A percentile compares a stretch with the other conserved stretches of the same genome.
Evolutionary conservation across 1,140 invertebrate species (phyloP).

Genomic region (Onthophagus taurus): DNA sequence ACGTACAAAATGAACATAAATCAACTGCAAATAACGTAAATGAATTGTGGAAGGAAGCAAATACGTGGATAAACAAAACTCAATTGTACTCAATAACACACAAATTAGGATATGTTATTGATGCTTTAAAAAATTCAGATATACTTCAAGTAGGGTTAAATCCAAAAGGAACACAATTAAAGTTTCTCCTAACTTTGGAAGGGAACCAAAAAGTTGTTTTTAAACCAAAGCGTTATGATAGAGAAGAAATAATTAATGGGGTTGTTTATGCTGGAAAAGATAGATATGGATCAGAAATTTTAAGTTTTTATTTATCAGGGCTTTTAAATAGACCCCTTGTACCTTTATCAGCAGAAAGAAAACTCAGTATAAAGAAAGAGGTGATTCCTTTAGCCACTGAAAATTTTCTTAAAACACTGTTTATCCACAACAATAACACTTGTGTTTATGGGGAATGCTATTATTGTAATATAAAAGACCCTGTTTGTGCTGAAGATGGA

Average conservation of each 20-base stretch:
- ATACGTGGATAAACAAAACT: conserved; percentile 24
- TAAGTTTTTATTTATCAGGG: conserved; percentile 81
- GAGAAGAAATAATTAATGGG: conserved; percentile 65
- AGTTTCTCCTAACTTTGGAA: conserved; percentile 67
- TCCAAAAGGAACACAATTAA: conserved; percentile 80
- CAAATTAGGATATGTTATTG: conserved; percentile 56
- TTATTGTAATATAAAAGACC: conserved; percentile 74
- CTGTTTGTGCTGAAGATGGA: conserved; percentile 65
- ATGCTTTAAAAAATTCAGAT: conserved; percentile 55
- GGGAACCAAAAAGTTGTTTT: conserved; percentile 73
- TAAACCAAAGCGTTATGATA: conserved; percentile 82
- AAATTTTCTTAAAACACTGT: conserved; percentile 52
- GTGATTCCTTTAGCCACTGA: conserved; percentile 59
- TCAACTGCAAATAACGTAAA: conserved; percentile 11
- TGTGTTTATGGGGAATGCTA: conserved; percentile 87
- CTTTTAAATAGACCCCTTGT: conserved; percentile 68
- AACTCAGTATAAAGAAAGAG: conserved; percentile 64
- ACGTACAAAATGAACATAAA: conserved; percentile 13
- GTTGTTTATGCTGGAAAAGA: conserved; percentile 82
- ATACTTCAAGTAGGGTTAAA: conserved; percentile 68
- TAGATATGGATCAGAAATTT: conserved; percentile 89
- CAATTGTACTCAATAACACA: conserved; percentile 22
- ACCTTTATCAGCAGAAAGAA: conserved; percentile 69
- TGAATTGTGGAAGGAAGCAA: conserved; percentile 25
- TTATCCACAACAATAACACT: conserved; percentile 42